Evolutionary conservation across 2,888 invertebrate genomes (phyloP), one percentile per base, ranked within the genome.

Genomic region (Heterodera filipjevi): DNA sequence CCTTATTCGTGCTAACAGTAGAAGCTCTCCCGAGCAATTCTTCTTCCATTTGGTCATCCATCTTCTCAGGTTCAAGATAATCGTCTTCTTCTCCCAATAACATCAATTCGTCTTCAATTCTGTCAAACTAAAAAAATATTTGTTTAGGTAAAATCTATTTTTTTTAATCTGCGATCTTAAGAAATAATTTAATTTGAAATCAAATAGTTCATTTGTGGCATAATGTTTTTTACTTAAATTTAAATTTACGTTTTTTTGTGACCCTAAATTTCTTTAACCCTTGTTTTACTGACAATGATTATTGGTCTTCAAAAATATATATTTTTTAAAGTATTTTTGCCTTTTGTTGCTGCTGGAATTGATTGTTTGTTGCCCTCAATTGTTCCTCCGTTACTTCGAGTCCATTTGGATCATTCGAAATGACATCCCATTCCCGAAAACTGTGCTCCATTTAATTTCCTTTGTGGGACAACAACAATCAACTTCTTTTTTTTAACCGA

Each of bases 311-410:
- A n/a, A n/a, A n/a, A n/a, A n/a, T n/a, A n/a, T n/a, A n/a, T n/a
- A n/a, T n/a, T n/a, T n/a, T n/a, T n/a, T n/a, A n/a, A n/a, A n/a
- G n/a, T n/a, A n/a, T n/a, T 44, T 44, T 14, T 49, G 16, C 49
- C 49, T 8, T 49, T 49, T 49, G 49, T 14, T 49, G 3, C 49
- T 49, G 49, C 8, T 49, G 49, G 3, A 19, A 16, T 16, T 16
- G 16, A 14, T 3, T 49, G 49, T 49, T 49, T 19, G 49, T 19
- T 66, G 66, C 66, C n/a, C 19, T 66, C 19, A 66, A 27, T 22
- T 66, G 66, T 32, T 35, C 46, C 16, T 72, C 72, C 3, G 53
- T 72, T 35, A 72, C 72, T 72, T 72, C 72, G 32, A 72, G 35
- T 33, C 35, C 72, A 32, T 72, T 35, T 10, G 35, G 35, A 6